Conservation (phyloP, 2,888 invertebrate genomes). For the Schrankia costaestrigalis region DNA sequence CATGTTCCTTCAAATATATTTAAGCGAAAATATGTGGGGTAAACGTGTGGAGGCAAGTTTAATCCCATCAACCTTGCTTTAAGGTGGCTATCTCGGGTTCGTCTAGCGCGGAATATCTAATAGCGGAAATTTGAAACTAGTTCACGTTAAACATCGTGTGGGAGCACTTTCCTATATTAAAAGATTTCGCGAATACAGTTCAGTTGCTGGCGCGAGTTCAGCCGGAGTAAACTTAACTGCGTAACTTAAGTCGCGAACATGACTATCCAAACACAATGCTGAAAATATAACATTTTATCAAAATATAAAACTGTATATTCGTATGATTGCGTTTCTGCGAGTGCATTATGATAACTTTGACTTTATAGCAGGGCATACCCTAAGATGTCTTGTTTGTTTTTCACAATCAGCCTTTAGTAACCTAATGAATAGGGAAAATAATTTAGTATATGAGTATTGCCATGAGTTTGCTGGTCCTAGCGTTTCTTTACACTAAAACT, state of each 20-base stretch:
- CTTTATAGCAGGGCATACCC: too few species aligned
- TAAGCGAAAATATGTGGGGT: conserved; percentile 1
- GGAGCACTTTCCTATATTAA: conserved; percentile 47
- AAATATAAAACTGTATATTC: too few species aligned
- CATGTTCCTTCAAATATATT: neutral
- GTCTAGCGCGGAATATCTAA: conserved; percentile 11
- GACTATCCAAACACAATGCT: too few species aligned
- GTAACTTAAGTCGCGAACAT: conserved; percentile 15
- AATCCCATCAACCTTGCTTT: conserved; percentile 5
- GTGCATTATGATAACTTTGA: too few species aligned
- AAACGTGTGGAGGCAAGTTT: conserved; percentile 1
- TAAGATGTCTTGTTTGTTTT: too few species aligned
- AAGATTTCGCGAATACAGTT: conserved; percentile 42
- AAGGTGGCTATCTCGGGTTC: conserved; percentile 5
- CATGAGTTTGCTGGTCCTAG: too few species aligned
- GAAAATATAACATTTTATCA: too few species aligned
- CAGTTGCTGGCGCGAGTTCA: conserved; percentile 25
- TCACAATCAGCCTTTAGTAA: too few species aligned
- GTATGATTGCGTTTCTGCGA: too few species aligned
- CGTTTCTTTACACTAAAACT: too few species aligned
- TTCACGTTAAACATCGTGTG: conserved; percentile 12
- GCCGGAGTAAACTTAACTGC: conserved; percentile 25
- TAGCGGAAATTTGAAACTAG: conserved; percentile 17
- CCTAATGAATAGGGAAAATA: too few species aligned
- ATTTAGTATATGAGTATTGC: too few species aligned